phyloP scores from a whole-genome alignment of 2,113 vertebrate species.

The Athene cunicularia region DNA sequence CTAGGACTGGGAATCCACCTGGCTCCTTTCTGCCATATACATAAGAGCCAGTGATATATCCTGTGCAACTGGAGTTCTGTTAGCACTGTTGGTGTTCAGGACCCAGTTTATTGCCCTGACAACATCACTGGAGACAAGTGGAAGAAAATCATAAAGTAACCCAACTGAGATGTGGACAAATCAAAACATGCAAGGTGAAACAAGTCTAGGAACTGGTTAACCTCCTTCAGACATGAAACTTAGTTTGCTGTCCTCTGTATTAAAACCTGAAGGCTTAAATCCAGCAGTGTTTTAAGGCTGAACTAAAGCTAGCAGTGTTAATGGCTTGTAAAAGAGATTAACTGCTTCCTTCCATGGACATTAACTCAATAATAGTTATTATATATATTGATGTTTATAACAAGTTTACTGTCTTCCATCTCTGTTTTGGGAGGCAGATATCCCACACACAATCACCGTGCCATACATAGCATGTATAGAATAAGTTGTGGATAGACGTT shows the following conservation, averaged over 20 bases:
- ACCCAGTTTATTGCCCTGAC: neutral
- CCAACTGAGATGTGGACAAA: neutral
- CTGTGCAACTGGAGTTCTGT: neutral
- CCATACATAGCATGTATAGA: neutral
- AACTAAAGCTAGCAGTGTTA: neutral
- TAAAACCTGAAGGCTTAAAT: neutral
- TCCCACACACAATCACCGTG: rapidly evolving
- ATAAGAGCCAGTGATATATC: neutral
- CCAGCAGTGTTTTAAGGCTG: neutral
- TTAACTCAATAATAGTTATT: neutral
- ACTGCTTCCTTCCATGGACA: neutral
- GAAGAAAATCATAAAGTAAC: neutral
- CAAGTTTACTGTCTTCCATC: neutral
- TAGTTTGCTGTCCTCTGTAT: neutral
- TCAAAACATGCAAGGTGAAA: neutral
- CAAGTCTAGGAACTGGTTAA: neutral
- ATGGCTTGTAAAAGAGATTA: neutral
- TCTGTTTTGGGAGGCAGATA: neutral
- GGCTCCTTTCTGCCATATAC: neutral
- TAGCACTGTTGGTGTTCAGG: neutral
- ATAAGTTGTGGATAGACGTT: neutral
- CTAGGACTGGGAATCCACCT: neutral
- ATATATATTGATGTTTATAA: neutral
- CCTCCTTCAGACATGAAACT: neutral
- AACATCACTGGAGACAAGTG: neutral